Base-by-base conservation (phyloP, 2,888 invertebrate genomes). In the Acleris laterana region DNA sequence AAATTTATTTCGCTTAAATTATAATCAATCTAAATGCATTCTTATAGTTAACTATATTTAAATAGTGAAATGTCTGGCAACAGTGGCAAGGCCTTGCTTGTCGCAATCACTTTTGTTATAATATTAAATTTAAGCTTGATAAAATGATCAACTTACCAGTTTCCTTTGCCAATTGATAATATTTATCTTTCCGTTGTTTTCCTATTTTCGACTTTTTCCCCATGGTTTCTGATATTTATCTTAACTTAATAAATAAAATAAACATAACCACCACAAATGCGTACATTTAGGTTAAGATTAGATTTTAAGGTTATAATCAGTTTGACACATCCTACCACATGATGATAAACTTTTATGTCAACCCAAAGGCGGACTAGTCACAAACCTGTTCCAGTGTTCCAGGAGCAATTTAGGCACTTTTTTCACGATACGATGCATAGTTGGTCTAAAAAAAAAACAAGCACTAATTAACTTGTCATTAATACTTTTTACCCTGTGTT, bases 121-220 rank as follows among this genome's bases (percentile, higher is more conserved):
- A 32, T 32, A 32, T 3, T 11, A 32, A 46, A 46, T 16, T 22
- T 42, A 42, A 53, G 5, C 3, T 42, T 6, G 16, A 20, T 20
- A 42, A 19, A 20, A 42, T n/a, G 20, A 55, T 13, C 38, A 13
- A 13, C 84, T 85, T 92, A 98, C 98, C 99, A 79, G 99, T 98
- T 94, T 99, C 99, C 89, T 99, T 99, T 11, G 99, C 99, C 77
- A 99, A 94, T 82, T 98, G 97, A 91, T 99, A 99, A 90, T 97
- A 99, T 94, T 98, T 99, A 95, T 99, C 99, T 89, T 97, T 97
- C 56, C 99, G 95, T 86, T 99, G 97, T 93, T 99, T 99, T 94
- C 99, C 99, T 87, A 97, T 95, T 96, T 99, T 99, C 13, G 95
- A 93, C 88, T 99, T 99, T 87, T 98, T 98, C 60, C 98, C 98